Evolutionary conservation across 2,888 invertebrate species (phyloP).

Genomic region (Heteropelma amictum): DNA sequence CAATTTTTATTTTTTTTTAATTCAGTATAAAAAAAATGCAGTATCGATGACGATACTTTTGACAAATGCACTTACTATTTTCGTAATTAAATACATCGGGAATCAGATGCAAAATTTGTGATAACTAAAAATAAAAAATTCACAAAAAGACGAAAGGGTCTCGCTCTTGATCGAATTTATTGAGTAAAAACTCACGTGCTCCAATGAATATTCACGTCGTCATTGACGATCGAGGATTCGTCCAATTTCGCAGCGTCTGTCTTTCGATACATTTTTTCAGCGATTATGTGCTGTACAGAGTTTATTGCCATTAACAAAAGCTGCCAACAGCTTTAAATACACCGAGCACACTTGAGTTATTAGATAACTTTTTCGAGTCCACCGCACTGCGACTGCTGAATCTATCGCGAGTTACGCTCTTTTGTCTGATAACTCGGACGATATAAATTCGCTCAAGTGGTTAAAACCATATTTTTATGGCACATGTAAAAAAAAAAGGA

Average conservation of each 20-base stretch:
- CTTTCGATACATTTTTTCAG: neutral
- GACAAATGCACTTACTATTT: neutral
- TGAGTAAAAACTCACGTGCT: no score
- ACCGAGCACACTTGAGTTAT: constrained; percentile 18
- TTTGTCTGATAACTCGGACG: neutral
- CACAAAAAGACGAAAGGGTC: neutral
- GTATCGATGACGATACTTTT: neutral
- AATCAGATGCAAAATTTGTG: constrained; percentile 8
- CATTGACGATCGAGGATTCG: neutral
- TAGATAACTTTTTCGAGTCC: constrained; percentile 21
- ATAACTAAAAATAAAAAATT: neutral
- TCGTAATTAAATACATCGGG: neutral
- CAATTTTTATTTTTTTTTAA: neutral
- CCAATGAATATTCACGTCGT: no score
- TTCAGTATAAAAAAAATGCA: neutral
- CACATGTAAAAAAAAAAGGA: neutral
- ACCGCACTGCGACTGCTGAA: neutral
- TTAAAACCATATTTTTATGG: neutral
- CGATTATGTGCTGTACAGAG: constrained; percentile 5
- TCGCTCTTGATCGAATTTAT: neutral
- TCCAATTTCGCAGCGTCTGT: neutral
- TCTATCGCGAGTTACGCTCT: neutral
- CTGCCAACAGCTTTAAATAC: constrained; percentile 33
- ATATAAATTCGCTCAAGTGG: neutral
- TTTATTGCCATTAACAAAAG: constrained; percentile 39